phyloP scores from a whole-genome alignment of 2,888 invertebrate genomes.

The Gerris lacustris region DNA sequence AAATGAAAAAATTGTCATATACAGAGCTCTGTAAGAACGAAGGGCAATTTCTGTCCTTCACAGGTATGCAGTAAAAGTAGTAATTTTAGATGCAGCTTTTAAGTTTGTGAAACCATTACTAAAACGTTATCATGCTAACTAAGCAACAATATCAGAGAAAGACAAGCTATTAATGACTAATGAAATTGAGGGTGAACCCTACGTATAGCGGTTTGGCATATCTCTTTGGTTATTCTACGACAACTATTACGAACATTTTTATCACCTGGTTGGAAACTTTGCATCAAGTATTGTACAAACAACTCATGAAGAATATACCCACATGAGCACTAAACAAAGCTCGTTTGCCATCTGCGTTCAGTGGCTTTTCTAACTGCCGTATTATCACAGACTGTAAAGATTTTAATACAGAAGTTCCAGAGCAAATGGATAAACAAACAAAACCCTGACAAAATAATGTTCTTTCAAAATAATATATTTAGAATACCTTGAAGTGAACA shows the following conservation, averaged over 20 bases:
- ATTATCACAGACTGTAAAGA: slow-evolving; percentile 17
- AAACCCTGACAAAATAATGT: too few species aligned
- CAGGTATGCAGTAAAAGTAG: not conserved
- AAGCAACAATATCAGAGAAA: not conserved
- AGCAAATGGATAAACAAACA: slow-evolving; percentile 19
- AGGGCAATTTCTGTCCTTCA: not conserved
- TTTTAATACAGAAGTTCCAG: slow-evolving; percentile 17
- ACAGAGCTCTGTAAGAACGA: too few species aligned
- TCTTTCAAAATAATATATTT: slow-evolving; percentile 18
- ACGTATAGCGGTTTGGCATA: slow-evolving; percentile 7
- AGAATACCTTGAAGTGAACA: slow-evolving; percentile 11
- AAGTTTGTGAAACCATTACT: not conserved
- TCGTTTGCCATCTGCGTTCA: slow-evolving; percentile 14
- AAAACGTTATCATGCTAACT: not conserved
- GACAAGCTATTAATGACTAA: slow-evolving; percentile 18
- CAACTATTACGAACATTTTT: slow-evolving; percentile 12
- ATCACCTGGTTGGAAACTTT: slow-evolving; percentile 11
- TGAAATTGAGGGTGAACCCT: slow-evolving; percentile 18
- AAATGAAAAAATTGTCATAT: too few species aligned
- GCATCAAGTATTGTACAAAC: slow-evolving; percentile 11
- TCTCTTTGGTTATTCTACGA: slow-evolving; percentile 2
- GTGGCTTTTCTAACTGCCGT: slow-evolving; percentile 12
- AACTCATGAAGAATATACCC: slow-evolving; percentile 13
- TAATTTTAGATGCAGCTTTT: not conserved
- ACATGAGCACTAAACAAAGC: slow-evolving; percentile 15